phyloP scores from a whole-genome alignment of 2,113 vertebrate species.

The Ophthalmolycus amberensis region DNA sequence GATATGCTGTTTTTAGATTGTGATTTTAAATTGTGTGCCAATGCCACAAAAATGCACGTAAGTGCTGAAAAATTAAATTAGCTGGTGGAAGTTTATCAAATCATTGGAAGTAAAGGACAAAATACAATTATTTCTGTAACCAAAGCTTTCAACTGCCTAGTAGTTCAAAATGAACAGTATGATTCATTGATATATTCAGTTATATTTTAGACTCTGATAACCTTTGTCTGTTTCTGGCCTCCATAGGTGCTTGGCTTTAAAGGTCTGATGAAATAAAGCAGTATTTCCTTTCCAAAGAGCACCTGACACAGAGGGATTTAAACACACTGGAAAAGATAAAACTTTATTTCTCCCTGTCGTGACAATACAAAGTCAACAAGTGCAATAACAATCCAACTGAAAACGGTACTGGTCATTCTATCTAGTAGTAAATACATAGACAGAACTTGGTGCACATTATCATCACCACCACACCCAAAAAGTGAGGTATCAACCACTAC shows the following conservation, averaged over 20 bases:
- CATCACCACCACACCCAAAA: conserved; percentile 72
- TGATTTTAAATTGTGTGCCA: not conserved
- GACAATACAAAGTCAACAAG: conserved; percentile 86
- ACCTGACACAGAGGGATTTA: conserved; percentile 70
- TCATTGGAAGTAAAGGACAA: not conserved
- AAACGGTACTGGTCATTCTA: conserved; percentile 74
- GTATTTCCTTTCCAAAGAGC: conserved; percentile 19
- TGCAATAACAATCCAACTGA: conserved; percentile 82
- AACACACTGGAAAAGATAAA: conserved; percentile 84
- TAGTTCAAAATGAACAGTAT: not conserved
- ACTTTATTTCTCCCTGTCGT: conserved; percentile 84
- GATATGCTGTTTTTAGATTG: not conserved
- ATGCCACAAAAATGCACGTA: not conserved
- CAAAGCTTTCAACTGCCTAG: not conserved
- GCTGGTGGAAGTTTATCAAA: not conserved
- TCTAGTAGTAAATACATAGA: conserved; percentile 79
- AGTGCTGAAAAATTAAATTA: not conserved
- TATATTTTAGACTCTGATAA: not conserved
- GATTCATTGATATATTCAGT: not conserved
- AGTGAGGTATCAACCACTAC: conserved; percentile 80
- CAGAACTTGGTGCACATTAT: conserved; percentile 69
- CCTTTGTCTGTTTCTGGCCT: not conserved
- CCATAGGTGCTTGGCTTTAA: conserved; percentile 1
- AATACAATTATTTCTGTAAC: not conserved
- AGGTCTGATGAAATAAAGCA: conserved; percentile 6